These are phyloP conservation scores for Pygathrix nemaeus DNA, from an alignment of 2,113 vertebrate genomes.

Conservation along the genomic window DNA sequence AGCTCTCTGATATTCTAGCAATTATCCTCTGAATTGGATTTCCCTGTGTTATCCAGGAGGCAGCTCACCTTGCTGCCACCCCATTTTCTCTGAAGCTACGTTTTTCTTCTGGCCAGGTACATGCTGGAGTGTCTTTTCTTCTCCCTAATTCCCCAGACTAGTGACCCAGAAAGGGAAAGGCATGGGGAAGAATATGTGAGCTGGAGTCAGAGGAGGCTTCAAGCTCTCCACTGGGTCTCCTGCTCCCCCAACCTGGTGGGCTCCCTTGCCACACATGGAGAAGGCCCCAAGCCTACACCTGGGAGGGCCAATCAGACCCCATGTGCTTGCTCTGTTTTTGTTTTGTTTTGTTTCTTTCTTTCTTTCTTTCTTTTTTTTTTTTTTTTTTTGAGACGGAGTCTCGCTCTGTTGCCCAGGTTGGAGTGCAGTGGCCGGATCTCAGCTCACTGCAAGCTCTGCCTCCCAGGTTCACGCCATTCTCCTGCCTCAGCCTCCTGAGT, in stretches of 20 bases:
- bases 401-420: no score
- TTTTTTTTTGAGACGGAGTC: no score
- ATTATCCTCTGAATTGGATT: no score
- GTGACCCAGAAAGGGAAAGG: not conserved
- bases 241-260: not conserved
- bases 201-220: not conserved
- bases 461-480: no score
- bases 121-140: not conserved
- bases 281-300: not conserved
- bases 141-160: not conserved
- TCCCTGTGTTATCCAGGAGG: not conserved
- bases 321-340: not conserved
- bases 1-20: not conserved
- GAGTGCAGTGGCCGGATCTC: no score
- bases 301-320: not conserved
- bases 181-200: not conserved
- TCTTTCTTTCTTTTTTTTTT: not conserved
- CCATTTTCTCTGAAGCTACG: not conserved
- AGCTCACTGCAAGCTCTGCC: no score
- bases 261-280: not conserved
- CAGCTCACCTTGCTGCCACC: not conserved
- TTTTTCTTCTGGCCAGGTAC: not conserved
- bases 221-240: no score
- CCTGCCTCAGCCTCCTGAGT: no score
- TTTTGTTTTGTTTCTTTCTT: not conserved